phyloP scores from a whole-genome alignment of 2,797 vertebrate genomes.

The Diplodus puntazzo region DNA sequence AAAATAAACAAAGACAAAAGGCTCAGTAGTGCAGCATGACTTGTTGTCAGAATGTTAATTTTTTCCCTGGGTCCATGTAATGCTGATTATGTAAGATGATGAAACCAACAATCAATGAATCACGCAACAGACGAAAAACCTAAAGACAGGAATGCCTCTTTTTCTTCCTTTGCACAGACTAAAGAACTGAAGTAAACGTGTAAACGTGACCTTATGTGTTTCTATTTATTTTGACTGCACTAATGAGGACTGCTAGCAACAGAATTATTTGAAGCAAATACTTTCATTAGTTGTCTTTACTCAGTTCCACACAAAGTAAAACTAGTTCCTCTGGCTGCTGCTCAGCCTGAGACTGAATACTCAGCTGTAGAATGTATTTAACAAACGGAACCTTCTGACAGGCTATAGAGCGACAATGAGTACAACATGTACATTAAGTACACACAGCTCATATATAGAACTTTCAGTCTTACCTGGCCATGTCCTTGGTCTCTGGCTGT shows the following conservation, averaged over 20 bases:
- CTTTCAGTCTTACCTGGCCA: constrained; percentile 89
- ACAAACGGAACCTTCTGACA: background rate
- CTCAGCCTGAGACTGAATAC: background rate
- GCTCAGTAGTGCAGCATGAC: no score
- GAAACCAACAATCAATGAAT: background rate
- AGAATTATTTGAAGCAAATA: background rate
- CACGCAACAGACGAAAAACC: background rate
- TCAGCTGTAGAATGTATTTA: background rate
- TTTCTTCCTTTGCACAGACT: background rate
- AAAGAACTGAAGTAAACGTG: background rate
- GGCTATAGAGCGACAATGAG: background rate
- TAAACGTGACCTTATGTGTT: background rate
- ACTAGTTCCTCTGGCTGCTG: background rate
- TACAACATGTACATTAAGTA: background rate
- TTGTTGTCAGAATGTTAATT: background rate
- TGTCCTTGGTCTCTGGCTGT: constrained; percentile 94
- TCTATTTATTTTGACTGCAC: background rate
- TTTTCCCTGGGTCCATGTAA: background rate
- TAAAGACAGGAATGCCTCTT: background rate
- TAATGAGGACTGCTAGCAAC: background rate
- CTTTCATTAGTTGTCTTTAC: background rate
- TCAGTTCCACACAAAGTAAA: background rate
- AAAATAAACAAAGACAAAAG: background rate
- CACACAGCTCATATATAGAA: background rate
- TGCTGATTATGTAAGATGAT: background rate